These are phyloP conservation scores for Thereva unica DNA, from an alignment of 2,888 invertebrate genomes.

Conservation along the genomic window DNA sequence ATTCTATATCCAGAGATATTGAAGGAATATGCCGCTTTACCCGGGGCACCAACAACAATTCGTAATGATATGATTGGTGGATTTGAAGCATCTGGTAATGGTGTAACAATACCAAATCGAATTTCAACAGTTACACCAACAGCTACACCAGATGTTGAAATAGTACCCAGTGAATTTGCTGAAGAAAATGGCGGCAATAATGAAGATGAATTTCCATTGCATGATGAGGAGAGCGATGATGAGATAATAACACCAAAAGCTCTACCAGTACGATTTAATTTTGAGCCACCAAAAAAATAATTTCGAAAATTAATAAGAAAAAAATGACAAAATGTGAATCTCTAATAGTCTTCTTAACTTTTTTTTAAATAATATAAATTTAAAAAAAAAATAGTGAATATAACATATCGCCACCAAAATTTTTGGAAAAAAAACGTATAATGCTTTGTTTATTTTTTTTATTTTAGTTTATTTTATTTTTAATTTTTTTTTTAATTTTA, in stretches of 20 bases:
- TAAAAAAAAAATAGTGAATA: conserved; percentile 28
- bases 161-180: conserved; percentile 55
- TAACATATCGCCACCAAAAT: conserved; percentile 30
- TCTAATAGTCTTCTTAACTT: conserved; percentile 1
- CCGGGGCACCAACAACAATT: conserved; percentile 45
- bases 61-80: conserved; percentile 39
- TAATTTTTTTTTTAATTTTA: conserved; percentile 20
- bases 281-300: conserved; percentile 54
- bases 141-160: conserved; percentile 52
- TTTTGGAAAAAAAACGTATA: no score
- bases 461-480: not conserved
- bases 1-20: conserved; percentile 61
- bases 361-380: conserved; percentile 23
- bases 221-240: conserved; percentile 44
- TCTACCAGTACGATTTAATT: conserved; percentile 55
- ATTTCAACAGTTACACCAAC: conserved; percentile 43
- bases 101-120: conserved; percentile 27
- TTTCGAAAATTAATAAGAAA: not conserved
- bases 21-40: conserved; percentile 51
- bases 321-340: no score
- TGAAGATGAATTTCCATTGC: conserved; percentile 42
- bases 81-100: conserved; percentile 43
- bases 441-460: no score
- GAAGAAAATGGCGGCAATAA: conserved; percentile 50
- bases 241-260: conserved; percentile 58